phyloP scores from a whole-genome alignment of 2,888 invertebrate species.

The Phoronis australis region DNA sequence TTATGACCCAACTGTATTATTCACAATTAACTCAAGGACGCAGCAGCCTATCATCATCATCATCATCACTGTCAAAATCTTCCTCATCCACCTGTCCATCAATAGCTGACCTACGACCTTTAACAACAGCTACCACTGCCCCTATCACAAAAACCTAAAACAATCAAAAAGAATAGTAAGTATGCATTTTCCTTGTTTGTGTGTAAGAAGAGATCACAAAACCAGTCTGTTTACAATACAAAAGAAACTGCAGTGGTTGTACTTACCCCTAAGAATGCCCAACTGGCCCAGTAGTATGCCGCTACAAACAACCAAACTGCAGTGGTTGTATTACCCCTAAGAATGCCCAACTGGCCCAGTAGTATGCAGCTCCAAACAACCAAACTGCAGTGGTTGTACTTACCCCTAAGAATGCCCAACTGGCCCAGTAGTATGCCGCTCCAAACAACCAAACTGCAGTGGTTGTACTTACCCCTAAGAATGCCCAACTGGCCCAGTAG shows the following conservation, averaged over 20 bases:
- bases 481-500: slow-evolving; percentile 53
- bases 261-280: too few relatives aligned
- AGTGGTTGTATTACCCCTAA: slow-evolving; percentile 46
- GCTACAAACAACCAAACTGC: too few relatives aligned
- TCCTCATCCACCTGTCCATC: slow-evolving; percentile 43
- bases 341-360: slow-evolving; percentile 53
- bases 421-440: slow-evolving; percentile 52
- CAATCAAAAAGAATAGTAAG: too few relatives aligned
- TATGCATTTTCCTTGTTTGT: too few relatives aligned
- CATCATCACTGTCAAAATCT: slow-evolving; percentile 47
- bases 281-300: too few relatives aligned
- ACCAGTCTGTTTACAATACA: too few relatives aligned
- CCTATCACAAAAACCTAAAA: slow-evolving; percentile 41
- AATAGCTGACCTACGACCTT: slow-evolving; percentile 34
- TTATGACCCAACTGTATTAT: too few relatives aligned
- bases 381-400: too few relatives aligned
- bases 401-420: slow-evolving; percentile 51
- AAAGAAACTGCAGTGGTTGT: too few relatives aligned
- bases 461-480: slow-evolving; percentile 37
- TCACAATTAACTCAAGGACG: too few relatives aligned
- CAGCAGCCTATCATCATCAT: too few relatives aligned
- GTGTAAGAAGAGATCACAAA: too few relatives aligned
- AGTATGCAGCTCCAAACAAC: slow-evolving; percentile 54
- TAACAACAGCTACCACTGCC: slow-evolving; percentile 36
- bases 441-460: slow-evolving; percentile 56